Conservation (phyloP, 1,140 invertebrate genomes). For the Macrobrachium rosenbergii region DNA sequence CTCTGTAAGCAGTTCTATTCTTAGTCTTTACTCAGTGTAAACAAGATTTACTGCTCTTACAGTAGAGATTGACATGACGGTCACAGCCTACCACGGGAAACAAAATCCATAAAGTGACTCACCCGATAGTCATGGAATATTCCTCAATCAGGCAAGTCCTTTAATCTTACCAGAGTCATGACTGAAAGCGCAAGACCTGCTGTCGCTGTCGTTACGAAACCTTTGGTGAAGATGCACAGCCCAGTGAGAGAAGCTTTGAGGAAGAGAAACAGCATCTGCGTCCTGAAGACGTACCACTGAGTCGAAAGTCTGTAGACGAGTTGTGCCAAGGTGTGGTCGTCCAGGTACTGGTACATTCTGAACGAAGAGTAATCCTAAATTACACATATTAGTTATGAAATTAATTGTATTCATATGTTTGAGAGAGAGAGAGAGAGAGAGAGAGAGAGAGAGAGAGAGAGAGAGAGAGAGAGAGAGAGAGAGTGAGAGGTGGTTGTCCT, state of each 20-base stretch:
- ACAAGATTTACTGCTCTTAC: too few species aligned
- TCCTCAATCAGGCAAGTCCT: conserved; percentile 23
- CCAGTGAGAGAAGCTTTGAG: conserved; percentile 71
- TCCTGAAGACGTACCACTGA: conserved; percentile 71
- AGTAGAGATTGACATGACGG: too few species aligned
- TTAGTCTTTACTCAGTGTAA: too few species aligned
- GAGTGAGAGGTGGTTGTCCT: too few species aligned
- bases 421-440: too few species aligned
- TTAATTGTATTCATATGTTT: too few species aligned
- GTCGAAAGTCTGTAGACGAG: conserved; percentile 67
- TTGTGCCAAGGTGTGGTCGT: conserved; percentile 67
- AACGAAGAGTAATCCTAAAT: not conserved
- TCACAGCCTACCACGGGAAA: too few species aligned
- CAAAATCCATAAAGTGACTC: too few species aligned
- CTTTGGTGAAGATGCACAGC: conserved; percentile 72
- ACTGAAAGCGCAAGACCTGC: conserved; percentile 74
- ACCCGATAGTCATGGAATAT: too few species aligned
- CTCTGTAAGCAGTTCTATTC: too few species aligned
- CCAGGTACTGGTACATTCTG: conserved; percentile 67
- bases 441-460: not conserved
- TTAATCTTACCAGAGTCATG: conserved; percentile 70
- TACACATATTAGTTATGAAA: too few species aligned
- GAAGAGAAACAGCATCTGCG: conserved; percentile 71
- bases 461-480: too few species aligned
- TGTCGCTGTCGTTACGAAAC: conserved; percentile 70